phyloP scores from a whole-genome alignment of 2,888 invertebrate species.

The Strigamia crassipes region DNA sequence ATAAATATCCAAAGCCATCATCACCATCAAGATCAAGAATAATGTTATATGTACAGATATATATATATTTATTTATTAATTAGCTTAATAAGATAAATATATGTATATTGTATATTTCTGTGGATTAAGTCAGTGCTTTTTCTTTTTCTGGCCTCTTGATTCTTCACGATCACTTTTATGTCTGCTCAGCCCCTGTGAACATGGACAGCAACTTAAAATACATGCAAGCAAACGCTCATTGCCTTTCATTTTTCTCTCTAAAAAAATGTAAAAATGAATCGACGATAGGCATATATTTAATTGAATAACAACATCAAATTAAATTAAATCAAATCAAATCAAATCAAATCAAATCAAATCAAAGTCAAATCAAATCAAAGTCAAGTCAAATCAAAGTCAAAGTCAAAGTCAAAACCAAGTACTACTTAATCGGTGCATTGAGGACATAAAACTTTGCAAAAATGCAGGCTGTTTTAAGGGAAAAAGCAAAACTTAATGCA shows the following conservation, averaged over 20 bases:
- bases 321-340: not conserved
- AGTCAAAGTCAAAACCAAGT: not conserved
- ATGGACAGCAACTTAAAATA: constrained; percentile 33
- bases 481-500: not conserved
- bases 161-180: not conserved
- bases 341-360: not conserved
- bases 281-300: not conserved
- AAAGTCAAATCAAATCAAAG: too few species aligned
- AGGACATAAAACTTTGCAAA: constrained; percentile 2
- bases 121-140: not conserved
- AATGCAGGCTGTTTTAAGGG: not conserved
- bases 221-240: constrained; percentile 28
- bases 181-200: constrained; percentile 34
- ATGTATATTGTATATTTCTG: not conserved
- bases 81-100: not conserved
- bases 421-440: not conserved
- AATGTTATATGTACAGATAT: too few species aligned
- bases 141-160: constrained; percentile 5
- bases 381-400: not conserved
- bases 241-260: constrained; percentile 6
- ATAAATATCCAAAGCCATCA: not conserved
- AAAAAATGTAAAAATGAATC: constrained; percentile 10
- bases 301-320: not conserved
- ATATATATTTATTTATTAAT: too few species aligned
- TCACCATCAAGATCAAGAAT: too few species aligned